Evolutionary conservation across 2,888 invertebrate genomes (phyloP).

Genomic region (Nomada goodeniana): DNA sequence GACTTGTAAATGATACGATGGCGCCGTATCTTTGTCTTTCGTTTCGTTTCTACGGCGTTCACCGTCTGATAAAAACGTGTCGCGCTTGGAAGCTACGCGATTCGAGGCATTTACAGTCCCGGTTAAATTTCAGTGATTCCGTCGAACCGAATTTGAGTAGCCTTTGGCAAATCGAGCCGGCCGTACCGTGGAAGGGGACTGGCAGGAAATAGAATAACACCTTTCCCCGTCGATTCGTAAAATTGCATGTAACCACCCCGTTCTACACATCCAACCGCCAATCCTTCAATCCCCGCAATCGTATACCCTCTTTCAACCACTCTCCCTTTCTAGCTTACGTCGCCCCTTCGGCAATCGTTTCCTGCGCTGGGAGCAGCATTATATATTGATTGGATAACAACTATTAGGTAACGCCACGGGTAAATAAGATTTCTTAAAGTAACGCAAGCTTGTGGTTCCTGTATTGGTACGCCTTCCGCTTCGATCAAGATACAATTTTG

Average conservation of each 20-base stretch:
- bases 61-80: constrained; percentile 11
- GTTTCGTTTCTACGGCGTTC: neutral
- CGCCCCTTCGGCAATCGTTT: constrained; percentile 39
- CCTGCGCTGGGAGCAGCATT: constrained; percentile 38
- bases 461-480: neutral
- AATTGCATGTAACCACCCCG: constrained; percentile 72
- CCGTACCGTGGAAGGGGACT: constrained; percentile 47
- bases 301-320: constrained; percentile 39
- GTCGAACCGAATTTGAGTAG: constrained; percentile 63
- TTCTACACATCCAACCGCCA: constrained; percentile 54
- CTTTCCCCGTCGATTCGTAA: constrained; percentile 70
- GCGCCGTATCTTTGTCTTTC: neutral
- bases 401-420: constrained; percentile 74
- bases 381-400: constrained; percentile 75
- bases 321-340: constrained; percentile 24
- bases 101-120: constrained; percentile 38
- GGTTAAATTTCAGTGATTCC: constrained; percentile 43
- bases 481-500: neutral
- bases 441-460: neutral
- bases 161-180: constrained; percentile 57
- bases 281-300: constrained; percentile 69
- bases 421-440: constrained; percentile 63
- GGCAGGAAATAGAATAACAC: constrained; percentile 73
- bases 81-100: constrained; percentile 15
- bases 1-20: neutral